Evolutionary conservation across 2,113 vertebrate species (phyloP).

Genomic region (Amphiprion percula): DNA sequence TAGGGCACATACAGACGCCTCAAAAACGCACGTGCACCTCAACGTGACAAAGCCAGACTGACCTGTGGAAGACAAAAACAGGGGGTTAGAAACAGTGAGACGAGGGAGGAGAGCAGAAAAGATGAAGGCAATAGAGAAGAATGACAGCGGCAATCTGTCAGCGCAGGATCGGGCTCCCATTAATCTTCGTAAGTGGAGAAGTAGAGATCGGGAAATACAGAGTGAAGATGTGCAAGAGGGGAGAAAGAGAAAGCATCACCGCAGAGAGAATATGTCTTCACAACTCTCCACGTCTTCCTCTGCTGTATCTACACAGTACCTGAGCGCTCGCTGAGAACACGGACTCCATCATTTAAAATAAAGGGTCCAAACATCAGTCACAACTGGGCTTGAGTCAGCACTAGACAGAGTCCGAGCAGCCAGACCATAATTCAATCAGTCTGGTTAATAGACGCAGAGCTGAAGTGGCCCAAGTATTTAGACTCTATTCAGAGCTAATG

Average conservation of each 20-base stretch:
- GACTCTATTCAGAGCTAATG: conserved; percentile 52
- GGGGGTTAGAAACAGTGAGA: conserved; percentile 56
- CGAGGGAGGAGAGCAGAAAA: conserved; percentile 37
- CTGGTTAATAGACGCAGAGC: conserved; percentile 42
- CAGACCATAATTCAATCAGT: conserved; percentile 57
- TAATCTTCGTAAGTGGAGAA: conserved; percentile 64
- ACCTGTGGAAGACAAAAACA: conserved; percentile 70
- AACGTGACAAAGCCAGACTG: conserved; percentile 50
- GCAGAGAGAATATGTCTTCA: conserved; percentile 36
- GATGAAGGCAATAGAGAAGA: conserved; percentile 61
- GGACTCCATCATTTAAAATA: conserved; percentile 47
- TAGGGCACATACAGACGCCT: conserved; percentile 11
- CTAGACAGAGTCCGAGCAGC: conserved; percentile 31
- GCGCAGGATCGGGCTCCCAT: conserved; percentile 34
- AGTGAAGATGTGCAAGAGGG: conserved; percentile 48
- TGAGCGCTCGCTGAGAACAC: conserved; percentile 21
- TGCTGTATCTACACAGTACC: neutral
- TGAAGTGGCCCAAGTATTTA: conserved; percentile 40
- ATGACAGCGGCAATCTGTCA: conserved; percentile 58
- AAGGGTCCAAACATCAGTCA: conserved; percentile 45
- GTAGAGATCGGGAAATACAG: conserved; percentile 32
- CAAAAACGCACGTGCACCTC: conserved; percentile 18
- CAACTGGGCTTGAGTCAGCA: conserved; percentile 42
- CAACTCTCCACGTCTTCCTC: neutral
- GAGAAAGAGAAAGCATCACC: conserved; percentile 18